phyloP scores from a whole-genome alignment of 2,888 invertebrate species.

The Phragmatobia fuliginosa region DNA sequence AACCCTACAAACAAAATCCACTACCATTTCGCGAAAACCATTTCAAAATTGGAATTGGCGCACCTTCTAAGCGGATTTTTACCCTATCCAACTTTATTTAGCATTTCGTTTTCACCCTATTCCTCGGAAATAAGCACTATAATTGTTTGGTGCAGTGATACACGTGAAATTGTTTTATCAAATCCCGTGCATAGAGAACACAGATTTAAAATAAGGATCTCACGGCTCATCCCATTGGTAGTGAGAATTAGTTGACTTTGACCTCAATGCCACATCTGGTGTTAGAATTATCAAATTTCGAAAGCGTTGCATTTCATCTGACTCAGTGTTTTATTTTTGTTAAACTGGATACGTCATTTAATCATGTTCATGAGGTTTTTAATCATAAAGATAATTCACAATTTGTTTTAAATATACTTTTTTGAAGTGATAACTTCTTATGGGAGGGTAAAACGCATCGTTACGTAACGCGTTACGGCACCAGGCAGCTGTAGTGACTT shows the following conservation, averaged over 20 bases:
- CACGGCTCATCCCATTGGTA: constrained; percentile 68
- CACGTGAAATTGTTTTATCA: constrained; percentile 40
- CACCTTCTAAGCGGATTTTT: constrained; percentile 77
- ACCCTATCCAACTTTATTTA: constrained; percentile 47
- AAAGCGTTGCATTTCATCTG: neutral
- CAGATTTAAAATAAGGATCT: constrained; percentile 77
- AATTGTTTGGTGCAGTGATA: constrained; percentile 22
- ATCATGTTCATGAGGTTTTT: neutral
- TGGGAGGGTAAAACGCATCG: no score
- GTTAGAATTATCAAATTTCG: neutral
- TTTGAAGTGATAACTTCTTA: no score
- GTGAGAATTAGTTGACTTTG: constrained; percentile 53
- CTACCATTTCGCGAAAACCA: constrained; percentile 70
- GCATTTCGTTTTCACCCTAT: constrained; percentile 35
- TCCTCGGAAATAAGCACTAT: constrained; percentile 35
- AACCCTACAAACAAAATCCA: constrained; percentile 58
- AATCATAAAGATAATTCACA: neutral
- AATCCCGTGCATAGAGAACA: constrained; percentile 73
- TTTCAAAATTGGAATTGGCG: constrained; percentile 79
- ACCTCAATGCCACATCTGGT: constrained; percentile 40
- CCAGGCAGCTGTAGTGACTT: no score
- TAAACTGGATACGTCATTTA: neutral
- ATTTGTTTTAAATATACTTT: neutral
- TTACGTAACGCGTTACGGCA: no score
- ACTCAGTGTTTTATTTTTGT: neutral